Conservation (phyloP, 2,113 vertebrate genomes). For the Corydoras sp. region DNA sequence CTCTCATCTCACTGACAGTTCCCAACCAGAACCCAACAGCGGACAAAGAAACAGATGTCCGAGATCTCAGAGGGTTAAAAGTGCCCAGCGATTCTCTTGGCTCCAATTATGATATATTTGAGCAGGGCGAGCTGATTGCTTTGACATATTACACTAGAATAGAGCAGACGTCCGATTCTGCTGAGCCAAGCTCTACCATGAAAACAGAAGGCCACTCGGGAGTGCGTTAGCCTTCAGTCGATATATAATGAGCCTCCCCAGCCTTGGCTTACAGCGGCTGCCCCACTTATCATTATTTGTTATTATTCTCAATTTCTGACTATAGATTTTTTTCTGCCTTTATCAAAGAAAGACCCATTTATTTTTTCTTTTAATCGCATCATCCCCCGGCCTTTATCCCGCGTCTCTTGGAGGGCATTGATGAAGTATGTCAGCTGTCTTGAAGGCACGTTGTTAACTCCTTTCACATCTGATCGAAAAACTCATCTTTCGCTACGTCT, state of each 20-base stretch:
- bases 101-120: slow-evolving; percentile 10
- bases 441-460: slow-evolving; percentile 5
- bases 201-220: slow-evolving; percentile 6
- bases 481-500: not conserved
- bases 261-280: slow-evolving; percentile 52
- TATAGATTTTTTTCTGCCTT: slow-evolving; percentile 47
- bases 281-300: slow-evolving; percentile 56
- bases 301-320: slow-evolving; percentile 57
- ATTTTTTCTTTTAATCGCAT: slow-evolving; percentile 24
- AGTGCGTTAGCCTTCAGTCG: slow-evolving; percentile 44
- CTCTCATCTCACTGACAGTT: not conserved
- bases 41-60: not conserved
- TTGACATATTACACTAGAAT: slow-evolving; percentile 1
- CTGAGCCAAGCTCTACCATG: slow-evolving; percentile 3
- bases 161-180: slow-evolving; percentile 8
- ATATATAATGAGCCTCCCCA: slow-evolving; percentile 55
- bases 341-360: slow-evolving; percentile 44
- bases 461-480: not conserved
- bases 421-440: slow-evolving; percentile 10
- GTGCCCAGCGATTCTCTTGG: not conserved
- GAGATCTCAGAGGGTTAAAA: not conserved
- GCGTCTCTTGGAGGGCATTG: not conserved
- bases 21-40: no score
- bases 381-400: not conserved
- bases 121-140: not conserved